Percentiles rank a stretch among this genome's conserved stretches.
These are phyloP conservation scores for Etheostoma nigrum DNA, from an alignment of 2,797 vertebrate genomes.

Conservation along the genomic window DNA sequence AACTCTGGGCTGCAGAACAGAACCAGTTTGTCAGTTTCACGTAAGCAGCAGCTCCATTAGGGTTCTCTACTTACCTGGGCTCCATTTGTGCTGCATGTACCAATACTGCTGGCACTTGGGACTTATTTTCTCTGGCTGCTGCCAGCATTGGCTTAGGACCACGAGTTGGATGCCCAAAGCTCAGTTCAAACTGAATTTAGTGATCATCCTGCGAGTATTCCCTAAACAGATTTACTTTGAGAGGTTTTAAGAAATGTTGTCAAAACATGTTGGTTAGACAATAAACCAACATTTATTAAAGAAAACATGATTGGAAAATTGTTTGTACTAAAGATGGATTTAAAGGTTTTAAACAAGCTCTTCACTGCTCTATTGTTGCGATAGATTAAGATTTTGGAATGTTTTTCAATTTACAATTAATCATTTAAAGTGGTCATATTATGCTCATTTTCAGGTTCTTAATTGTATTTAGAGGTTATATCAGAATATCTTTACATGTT, in stretches of 20 bases:
- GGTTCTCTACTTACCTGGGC: not conserved
- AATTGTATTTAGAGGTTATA: too few relatives aligned
- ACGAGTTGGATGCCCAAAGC: constrained; percentile 13
- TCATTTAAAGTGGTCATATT: too few relatives aligned
- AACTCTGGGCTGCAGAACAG: too few relatives aligned
- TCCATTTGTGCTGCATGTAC: constrained; percentile 3
- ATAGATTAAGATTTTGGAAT: too few relatives aligned
- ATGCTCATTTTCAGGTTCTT: too few relatives aligned
- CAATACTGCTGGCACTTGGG: constrained; percentile 16
- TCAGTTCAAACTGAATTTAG: constrained; percentile 27
- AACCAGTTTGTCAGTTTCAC: too few relatives aligned
- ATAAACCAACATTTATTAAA: constrained; percentile 24
- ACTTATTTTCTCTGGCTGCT: constrained; percentile 28
- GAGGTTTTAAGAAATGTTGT: constrained; percentile 39
- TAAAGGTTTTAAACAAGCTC: not conserved
- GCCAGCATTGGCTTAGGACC: constrained; percentile 15
- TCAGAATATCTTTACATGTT: too few relatives aligned
- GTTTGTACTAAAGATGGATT: not conserved
- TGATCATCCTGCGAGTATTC: constrained; percentile 18
- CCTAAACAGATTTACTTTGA: constrained; percentile 27
- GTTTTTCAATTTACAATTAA: too few relatives aligned
- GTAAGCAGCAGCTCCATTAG: too few relatives aligned
- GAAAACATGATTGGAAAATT: not conserved
- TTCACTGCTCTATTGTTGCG: not conserved
- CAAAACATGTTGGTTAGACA: constrained; percentile 35